phyloP scores from a whole-genome alignment of 64 coral and sea anemone species.

The Stichodactyla mertensii region DNA sequence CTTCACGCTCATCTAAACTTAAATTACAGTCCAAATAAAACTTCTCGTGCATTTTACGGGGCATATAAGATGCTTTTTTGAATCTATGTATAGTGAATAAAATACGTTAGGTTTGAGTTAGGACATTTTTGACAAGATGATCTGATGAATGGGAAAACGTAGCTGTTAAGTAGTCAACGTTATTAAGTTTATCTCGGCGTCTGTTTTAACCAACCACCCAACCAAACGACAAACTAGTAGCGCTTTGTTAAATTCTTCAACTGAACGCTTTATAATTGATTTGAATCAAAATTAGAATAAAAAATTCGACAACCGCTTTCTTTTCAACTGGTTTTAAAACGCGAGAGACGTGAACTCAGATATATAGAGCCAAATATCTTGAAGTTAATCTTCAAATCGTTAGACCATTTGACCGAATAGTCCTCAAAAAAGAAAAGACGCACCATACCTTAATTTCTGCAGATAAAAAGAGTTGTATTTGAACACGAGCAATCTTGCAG shows the following conservation, averaged over 20 bases:
- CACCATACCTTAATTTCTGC: neutral
- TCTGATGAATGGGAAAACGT: neutral
- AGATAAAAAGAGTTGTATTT: neutral
- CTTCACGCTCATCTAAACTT: neutral
- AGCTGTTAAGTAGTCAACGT: too few species aligned
- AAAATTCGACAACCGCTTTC: neutral
- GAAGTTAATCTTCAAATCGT: neutral
- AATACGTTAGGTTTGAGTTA: neutral
- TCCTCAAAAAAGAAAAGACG: neutral
- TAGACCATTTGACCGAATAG: neutral
- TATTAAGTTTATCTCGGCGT: neutral
- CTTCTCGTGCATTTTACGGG: neutral
- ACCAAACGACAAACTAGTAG: neutral
- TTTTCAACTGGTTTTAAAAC: neutral
- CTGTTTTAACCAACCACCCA: neutral
- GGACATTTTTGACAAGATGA: neutral
- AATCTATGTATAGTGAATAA: neutral
- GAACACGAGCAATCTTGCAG: neutral
- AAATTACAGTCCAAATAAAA: slow-evolving; percentile 2
- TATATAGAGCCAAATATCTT: neutral
- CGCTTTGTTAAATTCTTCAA: neutral
- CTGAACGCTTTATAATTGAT: neutral
- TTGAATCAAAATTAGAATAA: neutral
- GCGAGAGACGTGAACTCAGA: neutral
- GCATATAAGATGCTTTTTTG: neutral